Conservation (phyloP, 2,888 invertebrate species). For the Didymodactylos carnosus region DNA sequence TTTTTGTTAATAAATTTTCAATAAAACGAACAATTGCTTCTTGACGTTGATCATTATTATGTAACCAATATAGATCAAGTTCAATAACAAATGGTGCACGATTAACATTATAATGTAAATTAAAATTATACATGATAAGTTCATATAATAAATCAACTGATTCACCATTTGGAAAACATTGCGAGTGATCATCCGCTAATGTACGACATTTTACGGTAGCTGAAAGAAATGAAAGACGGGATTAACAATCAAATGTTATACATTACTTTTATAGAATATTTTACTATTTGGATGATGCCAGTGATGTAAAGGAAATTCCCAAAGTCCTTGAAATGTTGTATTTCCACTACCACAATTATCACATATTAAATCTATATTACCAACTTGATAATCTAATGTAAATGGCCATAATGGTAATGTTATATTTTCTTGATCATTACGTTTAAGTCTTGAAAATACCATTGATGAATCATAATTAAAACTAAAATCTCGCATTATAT, state of each 20-base stretch:
- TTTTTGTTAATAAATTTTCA: neutral
- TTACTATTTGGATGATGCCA: neutral
- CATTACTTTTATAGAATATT: no score
- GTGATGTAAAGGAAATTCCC: slow-evolving; percentile 8
- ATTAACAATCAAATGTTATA: neutral
- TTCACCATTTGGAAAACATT: neutral
- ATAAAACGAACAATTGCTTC: slow-evolving; percentile 6
- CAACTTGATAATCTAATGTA: slow-evolving; percentile 1
- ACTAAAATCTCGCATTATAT: slow-evolving; percentile 1
- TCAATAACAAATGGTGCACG: neutral
- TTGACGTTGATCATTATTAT: neutral
- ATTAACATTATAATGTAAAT: neutral
- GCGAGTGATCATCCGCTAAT: neutral
- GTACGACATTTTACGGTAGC: neutral
- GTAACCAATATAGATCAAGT: neutral
- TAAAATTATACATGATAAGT: neutral
- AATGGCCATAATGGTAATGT: slow-evolving; percentile 12
- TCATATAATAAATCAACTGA: neutral
- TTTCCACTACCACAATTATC: neutral
- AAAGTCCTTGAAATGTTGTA: neutral
- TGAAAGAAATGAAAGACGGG: neutral
- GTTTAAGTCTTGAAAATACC: neutral
- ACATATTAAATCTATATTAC: neutral
- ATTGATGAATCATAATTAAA: slow-evolving; percentile 12
- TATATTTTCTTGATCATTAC: no score